phyloP scores from a whole-genome alignment of 2,888 invertebrate genomes.

The Lutraria lutraria region DNA sequence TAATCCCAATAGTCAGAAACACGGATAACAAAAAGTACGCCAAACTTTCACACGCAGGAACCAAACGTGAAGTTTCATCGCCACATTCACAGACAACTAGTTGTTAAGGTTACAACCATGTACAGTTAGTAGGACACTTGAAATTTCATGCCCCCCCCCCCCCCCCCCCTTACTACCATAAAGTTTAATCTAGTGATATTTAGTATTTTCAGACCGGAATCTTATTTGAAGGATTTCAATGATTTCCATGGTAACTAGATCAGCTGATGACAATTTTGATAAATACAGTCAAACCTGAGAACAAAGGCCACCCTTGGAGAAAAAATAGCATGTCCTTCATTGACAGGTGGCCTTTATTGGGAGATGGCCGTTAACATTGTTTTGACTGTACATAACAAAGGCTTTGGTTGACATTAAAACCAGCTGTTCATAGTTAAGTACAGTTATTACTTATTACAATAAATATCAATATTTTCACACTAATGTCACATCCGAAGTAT shows the following conservation, averaged over 20 bases:
- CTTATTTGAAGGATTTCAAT: not conserved
- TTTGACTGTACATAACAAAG: not conserved
- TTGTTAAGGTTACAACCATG: too few relatives aligned
- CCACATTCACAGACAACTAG: not conserved
- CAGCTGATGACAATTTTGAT: not conserved
- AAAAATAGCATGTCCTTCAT: too few relatives aligned
- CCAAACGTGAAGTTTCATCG: not conserved
- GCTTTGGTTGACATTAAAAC: not conserved
- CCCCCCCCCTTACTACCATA: too few relatives aligned
- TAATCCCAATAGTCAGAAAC: not conserved
- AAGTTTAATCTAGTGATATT: too few relatives aligned
- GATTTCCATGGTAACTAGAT: not conserved
- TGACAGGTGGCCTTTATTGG: too few relatives aligned
- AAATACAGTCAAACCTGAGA: too few relatives aligned
- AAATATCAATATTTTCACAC: constrained; percentile 13
- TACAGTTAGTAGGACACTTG: too few relatives aligned
- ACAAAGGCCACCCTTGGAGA: too few relatives aligned
- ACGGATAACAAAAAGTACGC: not conserved
- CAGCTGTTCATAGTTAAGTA: not conserved
- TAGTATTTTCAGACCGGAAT: too few relatives aligned
- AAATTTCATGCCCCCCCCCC: too few relatives aligned
- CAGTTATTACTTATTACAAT: not conserved
- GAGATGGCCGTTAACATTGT: too few relatives aligned
- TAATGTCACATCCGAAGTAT: not conserved
- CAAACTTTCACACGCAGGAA: not conserved